Percentiles rank a stretch among this genome's conserved stretches.
Evolutionary conservation across 2,113 vertebrate genomes (phyloP).

Genomic region (Globicephala melas): DNA sequence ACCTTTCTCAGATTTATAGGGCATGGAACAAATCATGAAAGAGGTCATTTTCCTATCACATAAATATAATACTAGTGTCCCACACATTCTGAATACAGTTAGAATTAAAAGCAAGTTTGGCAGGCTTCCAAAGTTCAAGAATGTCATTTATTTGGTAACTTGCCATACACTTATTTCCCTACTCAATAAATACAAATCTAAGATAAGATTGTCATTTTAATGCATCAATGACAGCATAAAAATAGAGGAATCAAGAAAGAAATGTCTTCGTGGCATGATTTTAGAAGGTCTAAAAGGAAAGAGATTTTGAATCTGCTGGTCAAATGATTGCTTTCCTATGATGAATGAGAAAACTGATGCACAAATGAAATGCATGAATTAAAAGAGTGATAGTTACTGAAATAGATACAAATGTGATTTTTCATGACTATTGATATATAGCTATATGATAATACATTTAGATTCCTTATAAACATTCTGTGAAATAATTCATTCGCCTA

Average conservation of each 20-base stretch:
- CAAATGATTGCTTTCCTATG: background rate
- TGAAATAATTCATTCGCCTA: background rate
- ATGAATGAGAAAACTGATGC: background rate
- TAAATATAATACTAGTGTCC: background rate
- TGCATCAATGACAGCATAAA: slow-evolving; percentile 4
- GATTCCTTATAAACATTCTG: background rate
- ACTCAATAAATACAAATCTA: slow-evolving; percentile 56
- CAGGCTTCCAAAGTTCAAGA: slow-evolving; percentile 42
- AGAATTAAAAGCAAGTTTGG: slow-evolving; percentile 67
- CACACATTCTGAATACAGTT: slow-evolving; percentile 27
- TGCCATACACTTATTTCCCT: slow-evolving; percentile 47
- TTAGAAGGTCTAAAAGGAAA: background rate
- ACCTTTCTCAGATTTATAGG: background rate
- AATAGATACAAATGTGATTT: background rate
- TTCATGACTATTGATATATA: background rate
- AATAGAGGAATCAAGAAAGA: background rate
- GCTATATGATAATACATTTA: background rate
- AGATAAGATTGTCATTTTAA: slow-evolving; percentile 65
- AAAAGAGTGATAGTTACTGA: slow-evolving; percentile 5
- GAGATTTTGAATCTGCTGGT: background rate
- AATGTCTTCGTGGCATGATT: background rate
- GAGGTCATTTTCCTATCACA: background rate
- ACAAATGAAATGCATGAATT: background rate
- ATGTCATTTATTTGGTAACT: slow-evolving; percentile 47
- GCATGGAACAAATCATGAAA: background rate